phyloP scores from a whole-genome alignment of 2,797 vertebrate genomes.

The Gobionotothen gibberifrons region DNA sequence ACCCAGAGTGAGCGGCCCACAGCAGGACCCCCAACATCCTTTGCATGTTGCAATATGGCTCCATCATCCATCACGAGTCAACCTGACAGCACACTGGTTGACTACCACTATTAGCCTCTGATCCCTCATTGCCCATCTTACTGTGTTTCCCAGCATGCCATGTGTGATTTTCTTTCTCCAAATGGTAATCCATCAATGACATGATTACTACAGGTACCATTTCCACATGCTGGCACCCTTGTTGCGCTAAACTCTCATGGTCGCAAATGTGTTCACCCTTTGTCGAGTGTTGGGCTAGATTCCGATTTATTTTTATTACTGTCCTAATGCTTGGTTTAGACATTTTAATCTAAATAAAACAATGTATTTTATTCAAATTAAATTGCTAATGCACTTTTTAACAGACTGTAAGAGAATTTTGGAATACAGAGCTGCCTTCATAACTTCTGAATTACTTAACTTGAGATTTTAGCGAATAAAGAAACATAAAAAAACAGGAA shows the following conservation, averaged over 20 bases:
- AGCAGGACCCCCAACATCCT: constrained; percentile 29
- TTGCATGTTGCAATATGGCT: constrained; percentile 38
- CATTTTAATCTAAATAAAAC: no score
- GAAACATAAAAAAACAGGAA: no score
- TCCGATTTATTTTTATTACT: not conserved
- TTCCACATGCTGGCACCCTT: constrained; percentile 13
- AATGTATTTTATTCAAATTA: not conserved
- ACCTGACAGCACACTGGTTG: constrained; percentile 41
- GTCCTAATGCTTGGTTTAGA: not conserved
- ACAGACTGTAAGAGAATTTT: not conserved
- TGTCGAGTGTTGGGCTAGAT: not conserved
- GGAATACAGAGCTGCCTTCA: no score
- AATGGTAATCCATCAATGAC: constrained; percentile 72
- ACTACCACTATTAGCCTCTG: constrained; percentile 55
- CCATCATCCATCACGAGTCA: constrained; percentile 69
- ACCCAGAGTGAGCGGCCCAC: constrained; percentile 23
- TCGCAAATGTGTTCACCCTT: not conserved
- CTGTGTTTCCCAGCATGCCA: constrained; percentile 35
- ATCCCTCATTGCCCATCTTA: constrained; percentile 21
- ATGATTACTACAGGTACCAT: constrained; percentile 45
- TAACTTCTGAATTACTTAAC: no score
- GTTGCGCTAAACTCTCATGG: not conserved
- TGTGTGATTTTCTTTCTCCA: constrained; percentile 10
- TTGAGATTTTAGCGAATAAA: no score
- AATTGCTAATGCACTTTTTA: not conserved